Evolutionary conservation across 2,113 vertebrate species (phyloP).

Genomic region (Tretioscincus oriximinensis): DNA sequence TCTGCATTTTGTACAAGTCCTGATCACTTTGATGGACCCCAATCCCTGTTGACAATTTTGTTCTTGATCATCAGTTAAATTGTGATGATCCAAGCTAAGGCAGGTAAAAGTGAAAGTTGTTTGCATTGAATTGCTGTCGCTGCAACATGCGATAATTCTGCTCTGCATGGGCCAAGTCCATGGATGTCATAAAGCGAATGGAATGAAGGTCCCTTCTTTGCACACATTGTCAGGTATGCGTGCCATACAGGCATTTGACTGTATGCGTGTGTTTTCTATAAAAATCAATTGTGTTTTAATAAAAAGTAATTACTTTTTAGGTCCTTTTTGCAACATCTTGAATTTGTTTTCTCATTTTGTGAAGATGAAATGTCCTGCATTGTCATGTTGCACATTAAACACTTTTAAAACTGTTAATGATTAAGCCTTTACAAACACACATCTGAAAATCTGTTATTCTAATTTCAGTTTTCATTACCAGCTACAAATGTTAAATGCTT

Average conservation of each 20-base stretch:
- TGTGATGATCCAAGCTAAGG: no score
- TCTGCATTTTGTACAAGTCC: fast-evolving
- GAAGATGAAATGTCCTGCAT: slow-evolving; percentile 48
- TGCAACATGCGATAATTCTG: neutral
- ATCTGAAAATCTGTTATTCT: slow-evolving; percentile 51
- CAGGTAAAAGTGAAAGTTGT: no score
- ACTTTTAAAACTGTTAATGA: slow-evolving; percentile 35
- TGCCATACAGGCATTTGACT: neutral
- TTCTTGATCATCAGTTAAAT: no score
- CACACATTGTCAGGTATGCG: neutral
- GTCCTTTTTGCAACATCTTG: slow-evolving; percentile 38
- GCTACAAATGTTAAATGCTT: slow-evolving; percentile 48
- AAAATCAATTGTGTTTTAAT: slow-evolving; percentile 54
- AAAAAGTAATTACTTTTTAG: slow-evolving; percentile 45
- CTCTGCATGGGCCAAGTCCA: neutral
- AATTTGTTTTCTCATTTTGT: slow-evolving; percentile 41
- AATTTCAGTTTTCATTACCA: slow-evolving; percentile 55
- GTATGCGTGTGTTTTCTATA: slow-evolving; percentile 22
- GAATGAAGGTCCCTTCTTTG: neutral
- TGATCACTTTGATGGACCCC: neutral
- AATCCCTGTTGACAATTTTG: no score
- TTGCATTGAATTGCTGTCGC: neutral
- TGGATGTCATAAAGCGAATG: neutral
- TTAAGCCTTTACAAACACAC: slow-evolving; percentile 25
- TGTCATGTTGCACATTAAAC: slow-evolving; percentile 12